These are phyloP conservation scores for Alfaro cultratus DNA, from an alignment of 2,797 vertebrate genomes.

Conservation along the genomic window DNA sequence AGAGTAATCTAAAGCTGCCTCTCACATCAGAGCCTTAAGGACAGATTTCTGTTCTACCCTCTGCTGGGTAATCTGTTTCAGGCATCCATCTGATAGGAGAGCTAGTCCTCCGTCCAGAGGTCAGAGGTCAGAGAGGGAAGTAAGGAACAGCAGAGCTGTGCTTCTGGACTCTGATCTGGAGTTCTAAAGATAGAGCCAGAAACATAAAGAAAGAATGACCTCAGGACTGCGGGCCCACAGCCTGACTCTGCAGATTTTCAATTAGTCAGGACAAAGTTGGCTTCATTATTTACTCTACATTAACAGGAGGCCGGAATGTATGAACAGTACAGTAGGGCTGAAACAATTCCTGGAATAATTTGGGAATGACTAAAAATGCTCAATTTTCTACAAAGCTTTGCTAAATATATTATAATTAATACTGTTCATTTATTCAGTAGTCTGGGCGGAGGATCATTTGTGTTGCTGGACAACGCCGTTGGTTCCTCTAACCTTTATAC, in stretches of 20 bases:
- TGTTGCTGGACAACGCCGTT: no score
- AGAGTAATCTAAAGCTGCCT: conserved; percentile 10
- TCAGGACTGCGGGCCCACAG: background rate
- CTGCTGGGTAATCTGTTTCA: conserved; percentile 4
- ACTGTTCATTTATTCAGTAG: no score
- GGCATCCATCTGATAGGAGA: background rate
- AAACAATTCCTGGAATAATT: background rate
- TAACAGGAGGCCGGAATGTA: conserved; percentile 57
- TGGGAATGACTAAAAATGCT: no score
- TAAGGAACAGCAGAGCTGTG: background rate
- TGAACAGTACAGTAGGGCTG: conserved; percentile 32
- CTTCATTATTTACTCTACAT: conserved; percentile 64
- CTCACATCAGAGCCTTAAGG: conserved; percentile 5
- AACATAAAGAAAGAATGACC: background rate
- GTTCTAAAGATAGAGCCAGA: background rate
- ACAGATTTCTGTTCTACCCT: conserved; percentile 1
- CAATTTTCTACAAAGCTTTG: background rate
- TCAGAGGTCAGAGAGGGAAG: conserved; percentile 1
- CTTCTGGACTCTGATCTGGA: background rate
- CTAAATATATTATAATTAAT: no score
- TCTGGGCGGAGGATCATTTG: no score
- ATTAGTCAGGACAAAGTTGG: conserved; percentile 60
- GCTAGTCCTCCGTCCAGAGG: background rate
- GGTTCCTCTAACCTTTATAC: no score
- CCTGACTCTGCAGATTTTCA: conserved; percentile 67